Base-by-base conservation (phyloP, 2,888 invertebrate species). In the Dynastes maya region DNA sequence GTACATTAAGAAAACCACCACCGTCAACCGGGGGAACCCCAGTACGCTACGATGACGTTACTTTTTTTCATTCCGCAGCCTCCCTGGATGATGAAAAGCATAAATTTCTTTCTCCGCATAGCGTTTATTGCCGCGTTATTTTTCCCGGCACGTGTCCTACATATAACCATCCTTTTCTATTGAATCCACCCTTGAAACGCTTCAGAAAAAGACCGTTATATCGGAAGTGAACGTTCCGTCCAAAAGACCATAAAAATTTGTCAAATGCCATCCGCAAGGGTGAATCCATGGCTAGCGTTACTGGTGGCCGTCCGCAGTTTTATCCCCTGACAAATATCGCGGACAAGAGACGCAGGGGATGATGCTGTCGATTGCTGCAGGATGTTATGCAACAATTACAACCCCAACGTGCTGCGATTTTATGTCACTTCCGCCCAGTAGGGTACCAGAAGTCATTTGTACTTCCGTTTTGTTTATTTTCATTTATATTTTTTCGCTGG, bases 331-430 rank as follows among this genome's bases (percentile, higher is more conserved):
- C 8, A 8, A 11, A 45, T 45, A 45, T 45, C 8, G 45, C 8
- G 45, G 11, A 45, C 76, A 80, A 80, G 81, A 5, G 32, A 5
- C 32, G 32, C 5, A 37, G 32, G 32, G 32, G 32, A 37, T 37
- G 32, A 37, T 5, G 32, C 32, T 37, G 32, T 82, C 81, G 83
- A 79, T 82, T 75, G 75, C 71, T 76, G 81, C 80, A 84, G 85
- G 84, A 84, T 83, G 83, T 84, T 84, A 84, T 84, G 86, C 85
- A 84, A 86, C 87, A 87, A 87, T 87, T 87, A 87, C 87, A 85
- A 84, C 85, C 85, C 87, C 83, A 82, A 86, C 87, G 16, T 72
- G 86, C 87, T 86, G 87, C 85, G 87, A 87, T 87, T 86, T 85
- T 85, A 85, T 83, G 84, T 58, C 82, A 82, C 85, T 86, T 88